These are phyloP conservation scores for Macroramphosus scolopax DNA, from an alignment of 2,797 vertebrate species.

Conservation along the genomic window DNA sequence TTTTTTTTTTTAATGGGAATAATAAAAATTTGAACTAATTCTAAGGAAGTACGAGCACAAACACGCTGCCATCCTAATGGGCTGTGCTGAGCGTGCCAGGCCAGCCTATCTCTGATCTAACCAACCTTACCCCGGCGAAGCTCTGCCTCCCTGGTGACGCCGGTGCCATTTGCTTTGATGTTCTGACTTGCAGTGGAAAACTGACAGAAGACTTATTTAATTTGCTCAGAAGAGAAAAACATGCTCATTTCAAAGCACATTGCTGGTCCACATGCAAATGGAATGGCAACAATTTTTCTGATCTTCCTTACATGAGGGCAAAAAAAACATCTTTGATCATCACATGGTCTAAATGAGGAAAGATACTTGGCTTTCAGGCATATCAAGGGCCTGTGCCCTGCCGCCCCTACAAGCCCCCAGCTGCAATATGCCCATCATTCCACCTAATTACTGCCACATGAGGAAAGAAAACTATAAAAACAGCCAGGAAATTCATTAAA, in stretches of 20 bases:
- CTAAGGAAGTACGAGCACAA: constrained; percentile 12
- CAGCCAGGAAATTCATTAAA: constrained; percentile 78
- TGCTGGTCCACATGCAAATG: constrained; percentile 78
- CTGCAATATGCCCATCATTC: constrained; percentile 73
- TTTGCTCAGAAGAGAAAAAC: constrained; percentile 76
- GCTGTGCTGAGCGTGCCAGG: constrained; percentile 36
- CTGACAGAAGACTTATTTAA: constrained; percentile 78
- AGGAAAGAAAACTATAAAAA: constrained; percentile 53
- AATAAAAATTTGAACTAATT: constrained; percentile 4
- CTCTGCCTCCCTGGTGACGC: constrained; percentile 70
- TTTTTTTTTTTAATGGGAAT: constrained; percentile 47
- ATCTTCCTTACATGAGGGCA: constrained; percentile 73
- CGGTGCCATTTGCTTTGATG: constrained; percentile 77
- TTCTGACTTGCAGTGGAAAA: constrained; percentile 71
- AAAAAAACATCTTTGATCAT: constrained; percentile 78
- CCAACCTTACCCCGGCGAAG: constrained; percentile 59
- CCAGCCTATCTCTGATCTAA: constrained; percentile 60
- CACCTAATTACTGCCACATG: constrained; percentile 75
- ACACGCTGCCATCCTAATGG: constrained; percentile 64
- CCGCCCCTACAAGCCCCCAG: constrained; percentile 65
- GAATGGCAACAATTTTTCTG: constrained; percentile 70
- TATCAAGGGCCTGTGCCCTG: constrained; percentile 70
- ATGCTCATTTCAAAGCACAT: constrained; percentile 74
- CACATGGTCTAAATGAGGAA: constrained; percentile 78
- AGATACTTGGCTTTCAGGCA: constrained; percentile 71